phyloP scores from a whole-genome alignment of 2,888 invertebrate species.

The Nephrotoma flavescens region DNA sequence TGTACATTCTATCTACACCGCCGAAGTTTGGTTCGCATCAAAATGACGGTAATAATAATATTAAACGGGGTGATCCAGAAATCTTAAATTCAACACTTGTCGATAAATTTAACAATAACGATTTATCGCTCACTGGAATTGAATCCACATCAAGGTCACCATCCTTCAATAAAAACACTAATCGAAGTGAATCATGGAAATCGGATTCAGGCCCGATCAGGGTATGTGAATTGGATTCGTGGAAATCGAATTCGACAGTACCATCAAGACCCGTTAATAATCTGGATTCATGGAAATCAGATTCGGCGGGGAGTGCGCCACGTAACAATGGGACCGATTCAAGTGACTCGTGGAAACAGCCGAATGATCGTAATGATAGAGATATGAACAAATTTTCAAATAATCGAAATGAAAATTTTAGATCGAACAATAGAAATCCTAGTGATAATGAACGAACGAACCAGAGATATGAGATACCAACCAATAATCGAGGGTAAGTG shows the following conservation, averaged over 20 bases:
- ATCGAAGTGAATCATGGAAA: not conserved
- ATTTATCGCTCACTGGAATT: not conserved
- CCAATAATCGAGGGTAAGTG: not conserved
- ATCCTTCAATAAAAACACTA: not conserved
- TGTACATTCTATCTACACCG: constrained; percentile 32
- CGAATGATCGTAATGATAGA: not conserved
- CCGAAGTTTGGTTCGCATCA: constrained; percentile 15
- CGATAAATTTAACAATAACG: not conserved
- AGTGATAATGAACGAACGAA: constrained; percentile 1
- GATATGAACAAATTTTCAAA: constrained; percentile 1
- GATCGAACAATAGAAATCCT: not conserved
- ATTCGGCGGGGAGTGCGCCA: not conserved
- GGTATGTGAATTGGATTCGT: not conserved
- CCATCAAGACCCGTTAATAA: not conserved
- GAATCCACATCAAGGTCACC: not conserved
- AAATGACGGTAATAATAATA: not conserved
- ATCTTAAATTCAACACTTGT: not conserved
- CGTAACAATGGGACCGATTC: not conserved
- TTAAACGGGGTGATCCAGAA: not conserved
- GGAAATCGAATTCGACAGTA: not conserved
- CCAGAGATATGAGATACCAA: not conserved
- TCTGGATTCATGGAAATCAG: not conserved
- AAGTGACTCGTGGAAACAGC: not conserved
- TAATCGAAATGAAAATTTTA: constrained; percentile 1
- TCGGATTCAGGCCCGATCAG: not conserved